phyloP scores from a whole-genome alignment of 2,888 invertebrate species.

The Heliconius cydno region DNA sequence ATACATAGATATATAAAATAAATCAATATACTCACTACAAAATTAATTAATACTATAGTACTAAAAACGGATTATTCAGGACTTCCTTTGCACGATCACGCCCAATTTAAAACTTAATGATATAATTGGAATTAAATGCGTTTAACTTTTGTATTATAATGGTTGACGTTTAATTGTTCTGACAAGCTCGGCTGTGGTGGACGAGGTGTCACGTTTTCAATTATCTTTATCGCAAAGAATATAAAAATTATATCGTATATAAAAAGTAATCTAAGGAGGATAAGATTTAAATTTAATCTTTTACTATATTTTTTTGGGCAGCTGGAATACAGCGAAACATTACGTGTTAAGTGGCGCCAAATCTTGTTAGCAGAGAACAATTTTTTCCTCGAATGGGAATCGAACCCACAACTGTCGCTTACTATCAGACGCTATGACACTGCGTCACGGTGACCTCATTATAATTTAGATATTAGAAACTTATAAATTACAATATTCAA shows the following conservation, averaged over 20 bases:
- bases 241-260: slow-evolving; percentile 11
- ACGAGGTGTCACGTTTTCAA: slow-evolving; percentile 26
- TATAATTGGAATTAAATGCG: slow-evolving; percentile 10
- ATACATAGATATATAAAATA: neutral
- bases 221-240: slow-evolving; percentile 25
- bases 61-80: neutral
- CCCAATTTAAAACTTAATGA: slow-evolving; percentile 14
- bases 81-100: neutral
- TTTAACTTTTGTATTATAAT: slow-evolving; percentile 23
- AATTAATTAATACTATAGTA: neutral
- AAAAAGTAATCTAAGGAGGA: neutral
- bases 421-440: neutral
- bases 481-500: neutral
- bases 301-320: neutral
- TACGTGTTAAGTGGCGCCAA: too few relatives aligned
- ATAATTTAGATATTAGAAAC: neutral
- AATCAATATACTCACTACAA: neutral
- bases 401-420: too few relatives aligned
- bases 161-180: slow-evolving; percentile 20
- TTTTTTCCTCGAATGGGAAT: too few relatives aligned
- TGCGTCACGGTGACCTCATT: neutral
- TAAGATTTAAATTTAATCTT: neutral
- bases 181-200: slow-evolving; percentile 20
- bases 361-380: too few relatives aligned
- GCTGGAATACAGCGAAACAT: too few relatives aligned